phyloP scores from a whole-genome alignment of 2,113 vertebrate species.

The Vidua macroura region DNA sequence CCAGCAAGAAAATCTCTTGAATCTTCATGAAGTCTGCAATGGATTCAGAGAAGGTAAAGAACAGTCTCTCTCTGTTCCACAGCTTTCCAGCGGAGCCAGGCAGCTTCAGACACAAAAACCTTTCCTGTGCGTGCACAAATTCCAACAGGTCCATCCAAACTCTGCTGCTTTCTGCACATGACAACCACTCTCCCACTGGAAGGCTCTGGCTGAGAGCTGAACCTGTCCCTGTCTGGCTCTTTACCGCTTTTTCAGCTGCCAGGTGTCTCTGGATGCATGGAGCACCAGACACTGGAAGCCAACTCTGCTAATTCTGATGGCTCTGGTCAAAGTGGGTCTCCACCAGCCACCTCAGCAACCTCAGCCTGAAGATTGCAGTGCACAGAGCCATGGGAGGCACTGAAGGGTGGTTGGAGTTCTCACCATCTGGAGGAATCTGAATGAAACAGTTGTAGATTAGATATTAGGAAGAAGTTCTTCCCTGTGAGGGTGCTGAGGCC shows the following conservation, averaged over 20 bases:
- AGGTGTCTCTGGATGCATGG: not conserved
- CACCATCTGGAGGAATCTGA: not conserved
- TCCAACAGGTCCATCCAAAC: not conserved
- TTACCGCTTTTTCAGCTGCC: not conserved
- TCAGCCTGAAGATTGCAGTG: rapidly evolving
- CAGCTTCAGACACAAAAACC: not conserved
- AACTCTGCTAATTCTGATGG: not conserved
- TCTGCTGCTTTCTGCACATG: not conserved
- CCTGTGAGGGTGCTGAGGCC: rapidly evolving
- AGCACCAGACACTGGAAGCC: not conserved
- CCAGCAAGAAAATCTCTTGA: not conserved
- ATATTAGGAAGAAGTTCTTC: not conserved
- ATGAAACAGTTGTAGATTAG: rapidly evolving
- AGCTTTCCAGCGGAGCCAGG: not conserved
- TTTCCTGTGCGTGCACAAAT: rapidly evolving
- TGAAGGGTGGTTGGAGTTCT: not conserved
- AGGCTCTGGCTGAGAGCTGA: not conserved
- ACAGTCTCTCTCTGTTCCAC: not conserved
- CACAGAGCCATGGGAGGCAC: not conserved
- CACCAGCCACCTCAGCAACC: not conserved
- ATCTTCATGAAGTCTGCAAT: not conserved
- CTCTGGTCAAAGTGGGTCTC: not conserved
- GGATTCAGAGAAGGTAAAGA: not conserved
- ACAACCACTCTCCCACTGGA: not conserved
- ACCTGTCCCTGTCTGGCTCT: not conserved